These are phyloP conservation scores for Scomberomorus guttatus DNA, from an alignment of 2,797 vertebrate species.

Conservation along the genomic window DNA sequence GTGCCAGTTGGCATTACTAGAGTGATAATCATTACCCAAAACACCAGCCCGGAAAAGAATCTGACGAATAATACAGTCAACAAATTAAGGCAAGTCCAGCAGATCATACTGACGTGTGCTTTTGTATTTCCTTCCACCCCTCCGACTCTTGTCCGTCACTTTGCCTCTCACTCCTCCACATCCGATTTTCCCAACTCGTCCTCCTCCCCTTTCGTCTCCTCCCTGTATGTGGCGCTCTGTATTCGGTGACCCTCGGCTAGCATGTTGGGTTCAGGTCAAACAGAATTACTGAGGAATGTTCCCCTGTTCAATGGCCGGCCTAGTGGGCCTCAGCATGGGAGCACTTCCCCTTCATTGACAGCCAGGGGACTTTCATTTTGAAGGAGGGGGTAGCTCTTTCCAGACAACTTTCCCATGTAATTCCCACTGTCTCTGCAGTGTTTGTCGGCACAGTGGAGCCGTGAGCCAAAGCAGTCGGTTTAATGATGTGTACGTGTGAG, in stretches of 20 bases:
- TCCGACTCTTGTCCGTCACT: constrained; percentile 44
- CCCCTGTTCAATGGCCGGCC: constrained; percentile 70
- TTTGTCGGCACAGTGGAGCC: constrained; percentile 46
- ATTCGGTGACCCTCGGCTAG: constrained; percentile 69
- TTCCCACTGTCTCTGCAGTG: constrained; percentile 61
- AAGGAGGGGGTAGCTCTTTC: constrained; percentile 33
- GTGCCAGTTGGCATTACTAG: constrained; percentile 11
- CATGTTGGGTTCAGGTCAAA: constrained; percentile 81
- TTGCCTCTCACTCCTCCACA: constrained; percentile 52
- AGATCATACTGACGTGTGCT: constrained; percentile 24
- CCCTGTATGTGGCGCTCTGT: constrained; percentile 59
- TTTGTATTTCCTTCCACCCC: constrained; percentile 35
- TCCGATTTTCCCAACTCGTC: constrained; percentile 61
- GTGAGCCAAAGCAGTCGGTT: constrained; percentile 58
- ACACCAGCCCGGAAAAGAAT: constrained; percentile 3
- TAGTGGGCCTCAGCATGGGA: constrained; percentile 78
- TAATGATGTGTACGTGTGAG: constrained; percentile 77
- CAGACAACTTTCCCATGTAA: constrained; percentile 74
- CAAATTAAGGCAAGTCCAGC: constrained; percentile 37
- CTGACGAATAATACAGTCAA: constrained; percentile 8
- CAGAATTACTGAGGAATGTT: constrained; percentile 87
- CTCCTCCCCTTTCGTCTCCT: constrained; percentile 36
- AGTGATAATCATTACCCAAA: constrained; percentile 14
- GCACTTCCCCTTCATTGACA: constrained; percentile 79
- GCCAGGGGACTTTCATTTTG: constrained; percentile 74